Evolutionary conservation across 2,113 vertebrate species (phyloP), one percentile per base, ranked within the genome.

Genomic region (Sorex araneus): DNA sequence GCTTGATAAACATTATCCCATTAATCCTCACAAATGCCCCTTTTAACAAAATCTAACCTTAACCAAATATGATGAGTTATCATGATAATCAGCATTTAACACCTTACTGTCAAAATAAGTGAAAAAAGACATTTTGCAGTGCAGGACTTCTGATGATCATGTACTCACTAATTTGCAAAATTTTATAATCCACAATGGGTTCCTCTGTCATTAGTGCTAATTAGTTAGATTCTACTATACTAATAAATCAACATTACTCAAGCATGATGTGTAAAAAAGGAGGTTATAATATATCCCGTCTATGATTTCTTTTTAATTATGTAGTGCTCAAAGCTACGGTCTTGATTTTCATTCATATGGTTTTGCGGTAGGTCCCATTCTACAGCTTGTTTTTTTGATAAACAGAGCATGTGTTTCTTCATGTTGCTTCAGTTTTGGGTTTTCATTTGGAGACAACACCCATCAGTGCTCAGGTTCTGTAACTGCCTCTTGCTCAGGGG

Each of bases 241-340:
- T 97, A 97, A 97, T 96, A 96, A 96, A 96, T 96, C 96, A 97
- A 94, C 94, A 87, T 96, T 95, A 95, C 87, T 87, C 91, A 93
- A 94, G 91, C 81, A 81, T 45, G 34, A 86, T 70, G 30, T 27
- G 8, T 84, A 57, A 91, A 96, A 91, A 91, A 50, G 50, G 6
- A 12, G 47, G 84, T 77, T 84, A 76, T 71, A 87, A 88, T 87
- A 90, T 36, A 93, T 84, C 79, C 86, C 88, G 89, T 87, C 67
- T 73, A 73, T 36, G 87, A 94, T 93, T 92, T 95, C 93, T 80
- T 81, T 15, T 85, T 92, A 89, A 79, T 89, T 71, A 84, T 60
- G 34, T 75, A 6, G 18, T 73, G 60, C 82, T 91, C 69, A 87
- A 70, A 45, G 73, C 27, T 3, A 21, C 84, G 77, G 40, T 66